Conservation (phyloP, 2,888 invertebrate species). For the Octodonta nipae region DNA sequence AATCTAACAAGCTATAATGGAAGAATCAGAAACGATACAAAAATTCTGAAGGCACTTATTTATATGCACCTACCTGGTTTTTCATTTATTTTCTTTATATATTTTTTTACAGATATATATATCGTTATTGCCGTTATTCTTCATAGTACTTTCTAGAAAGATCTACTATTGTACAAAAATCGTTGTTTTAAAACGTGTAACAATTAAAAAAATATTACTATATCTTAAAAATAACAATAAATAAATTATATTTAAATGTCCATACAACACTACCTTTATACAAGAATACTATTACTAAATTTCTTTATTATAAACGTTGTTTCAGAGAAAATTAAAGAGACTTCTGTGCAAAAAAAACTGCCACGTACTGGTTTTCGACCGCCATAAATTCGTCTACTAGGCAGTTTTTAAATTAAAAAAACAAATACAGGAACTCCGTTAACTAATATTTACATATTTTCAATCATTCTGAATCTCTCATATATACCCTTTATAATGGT, state of each 20-base stretch:
- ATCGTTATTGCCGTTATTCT: slow-evolving; percentile 12
- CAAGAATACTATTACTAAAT: slow-evolving; percentile 7
- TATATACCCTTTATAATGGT: no score
- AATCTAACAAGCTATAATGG: no score
- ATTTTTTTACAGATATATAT: slow-evolving; percentile 8
- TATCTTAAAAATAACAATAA: slow-evolving; percentile 17
- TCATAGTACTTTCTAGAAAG: slow-evolving; percentile 7
- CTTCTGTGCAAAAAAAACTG: slow-evolving; percentile 6
- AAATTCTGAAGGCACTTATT: slow-evolving; percentile 1
- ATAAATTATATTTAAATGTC: slow-evolving; percentile 14
- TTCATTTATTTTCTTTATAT: no score
- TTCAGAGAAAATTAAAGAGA: slow-evolving; percentile 5
- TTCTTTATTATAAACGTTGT: not conserved
- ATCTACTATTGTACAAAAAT: slow-evolving; percentile 12
- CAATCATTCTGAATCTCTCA: no score
- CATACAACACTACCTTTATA: slow-evolving; percentile 15
- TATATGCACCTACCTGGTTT: slow-evolving; percentile 2
- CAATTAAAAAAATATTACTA: slow-evolving; percentile 17
- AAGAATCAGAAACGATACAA: no score
- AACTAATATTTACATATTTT: no score
- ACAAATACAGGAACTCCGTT: no score
- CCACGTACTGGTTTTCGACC: no score
- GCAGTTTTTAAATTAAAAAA: no score
- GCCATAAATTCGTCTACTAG: no score
- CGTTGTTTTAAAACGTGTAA: slow-evolving; percentile 11